phyloP scores from a whole-genome alignment of 2,797 vertebrate species.

The Aythya fuligula region DNA sequence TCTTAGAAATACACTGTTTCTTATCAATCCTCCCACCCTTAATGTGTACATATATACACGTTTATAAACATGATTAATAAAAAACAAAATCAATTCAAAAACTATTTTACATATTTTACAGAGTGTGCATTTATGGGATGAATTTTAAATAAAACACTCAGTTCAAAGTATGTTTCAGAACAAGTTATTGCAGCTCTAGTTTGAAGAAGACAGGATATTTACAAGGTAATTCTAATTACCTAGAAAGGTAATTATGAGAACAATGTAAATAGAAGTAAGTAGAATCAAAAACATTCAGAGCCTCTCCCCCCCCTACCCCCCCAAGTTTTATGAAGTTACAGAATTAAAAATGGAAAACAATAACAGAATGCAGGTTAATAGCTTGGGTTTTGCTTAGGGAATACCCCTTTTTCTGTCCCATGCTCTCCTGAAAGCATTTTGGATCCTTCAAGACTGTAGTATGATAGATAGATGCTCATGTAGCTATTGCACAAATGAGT shows the following conservation, averaged over 20 bases:
- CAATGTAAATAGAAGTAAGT: not conserved
- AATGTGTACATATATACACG: not conserved
- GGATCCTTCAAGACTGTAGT: not conserved
- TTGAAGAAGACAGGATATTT: not conserved
- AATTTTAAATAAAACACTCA: conserved; percentile 37
- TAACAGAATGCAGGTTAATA: not conserved
- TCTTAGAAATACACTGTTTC: conserved; percentile 9
- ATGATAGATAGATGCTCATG: not conserved
- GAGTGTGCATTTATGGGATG: not conserved
- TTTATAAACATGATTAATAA: conserved; percentile 20
- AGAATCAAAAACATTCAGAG: not conserved
- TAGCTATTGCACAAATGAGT: not conserved
- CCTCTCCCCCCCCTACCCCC: too few species aligned
- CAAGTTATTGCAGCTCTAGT: not conserved
- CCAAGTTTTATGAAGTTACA: not conserved
- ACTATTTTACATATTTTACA: conserved; percentile 22
- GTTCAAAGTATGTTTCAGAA: conserved; percentile 20
- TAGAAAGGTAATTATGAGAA: not conserved
- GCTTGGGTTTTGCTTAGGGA: not conserved
- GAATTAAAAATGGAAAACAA: not conserved
- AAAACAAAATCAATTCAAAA: conserved; percentile 31
- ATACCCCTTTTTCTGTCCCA: not conserved
- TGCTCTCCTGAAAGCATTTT: not conserved
- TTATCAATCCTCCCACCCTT: not conserved
- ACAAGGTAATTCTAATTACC: not conserved